These are phyloP conservation scores for Cotesia chilonis DNA, from an alignment of 1,140 invertebrate genomes.

Conservation along the genomic window DNA sequence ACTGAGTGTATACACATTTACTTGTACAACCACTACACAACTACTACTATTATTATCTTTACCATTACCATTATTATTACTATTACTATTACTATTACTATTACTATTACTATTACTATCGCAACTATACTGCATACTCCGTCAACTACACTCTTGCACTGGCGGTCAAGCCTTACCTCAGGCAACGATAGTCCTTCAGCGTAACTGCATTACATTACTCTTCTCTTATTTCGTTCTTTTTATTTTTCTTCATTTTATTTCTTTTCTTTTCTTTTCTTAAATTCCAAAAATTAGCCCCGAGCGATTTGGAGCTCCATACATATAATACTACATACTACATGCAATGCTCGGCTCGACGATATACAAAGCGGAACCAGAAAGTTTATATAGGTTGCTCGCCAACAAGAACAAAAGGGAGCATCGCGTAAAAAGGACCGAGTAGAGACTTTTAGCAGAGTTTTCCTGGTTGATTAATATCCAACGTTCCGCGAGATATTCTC, in stretches of 20 bases:
- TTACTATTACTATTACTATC: too few species aligned
- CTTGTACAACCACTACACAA: constrained; percentile 22
- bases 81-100: too few species aligned
- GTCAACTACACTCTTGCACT: constrained; percentile 17
- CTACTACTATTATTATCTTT: neutral
- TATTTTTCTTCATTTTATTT: too few species aligned
- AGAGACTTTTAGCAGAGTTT: constrained; percentile 25
- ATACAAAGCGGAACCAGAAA: too few species aligned
- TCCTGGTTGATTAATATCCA: constrained; percentile 45
- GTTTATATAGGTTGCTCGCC: too few species aligned
- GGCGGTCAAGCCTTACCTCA: neutral
- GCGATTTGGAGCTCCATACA: too few species aligned
- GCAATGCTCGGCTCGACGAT: neutral
- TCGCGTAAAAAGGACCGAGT: neutral
- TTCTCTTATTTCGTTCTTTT: too few species aligned
- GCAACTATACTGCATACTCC: too few species aligned
- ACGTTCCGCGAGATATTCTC: too few species aligned
- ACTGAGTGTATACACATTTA: neutral
- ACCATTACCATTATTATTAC: neutral
- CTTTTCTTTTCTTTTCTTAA: neutral
- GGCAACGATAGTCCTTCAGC: neutral
- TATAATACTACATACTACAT: neutral
- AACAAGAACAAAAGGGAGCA: neutral
- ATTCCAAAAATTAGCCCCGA: too few species aligned
- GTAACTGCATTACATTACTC: too few species aligned